These are phyloP conservation scores for Lasioglossum zephyrum DNA, from an alignment of 2,888 invertebrate species.

Conservation along the genomic window DNA sequence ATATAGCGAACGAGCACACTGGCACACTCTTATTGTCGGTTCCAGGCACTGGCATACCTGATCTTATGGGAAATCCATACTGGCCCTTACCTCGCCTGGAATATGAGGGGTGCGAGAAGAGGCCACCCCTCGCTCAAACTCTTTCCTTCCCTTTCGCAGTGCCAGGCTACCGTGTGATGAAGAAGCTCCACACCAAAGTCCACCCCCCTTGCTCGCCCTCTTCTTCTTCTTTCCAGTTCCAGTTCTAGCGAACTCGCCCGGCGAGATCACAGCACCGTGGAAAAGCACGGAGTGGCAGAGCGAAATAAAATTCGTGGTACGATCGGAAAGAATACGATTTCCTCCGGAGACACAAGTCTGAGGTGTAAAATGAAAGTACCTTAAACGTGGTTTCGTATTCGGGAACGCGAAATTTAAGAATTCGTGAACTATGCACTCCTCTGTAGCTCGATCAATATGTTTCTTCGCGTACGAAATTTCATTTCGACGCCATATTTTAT, in stretches of 20 bases:
- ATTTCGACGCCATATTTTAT: too few relatives aligned
- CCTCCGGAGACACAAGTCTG: neutral
- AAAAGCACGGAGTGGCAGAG: neutral
- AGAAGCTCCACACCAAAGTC: constrained; percentile 20
- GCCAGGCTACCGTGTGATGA: constrained; percentile 21
- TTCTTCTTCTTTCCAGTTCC: neutral
- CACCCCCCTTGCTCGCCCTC: constrained; percentile 38
- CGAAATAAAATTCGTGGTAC: constrained; percentile 10
- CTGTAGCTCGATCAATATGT: constrained; percentile 6
- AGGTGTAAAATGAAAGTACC: constrained; percentile 13
- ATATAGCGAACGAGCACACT: constrained; percentile 67
- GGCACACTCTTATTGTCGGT: constrained; percentile 81
- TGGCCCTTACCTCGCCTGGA: constrained; percentile 73
- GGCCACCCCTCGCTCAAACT: constrained; percentile 56
- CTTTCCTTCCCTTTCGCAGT: constrained; percentile 29
- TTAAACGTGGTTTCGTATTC: neutral
- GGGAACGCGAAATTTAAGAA: neutral
- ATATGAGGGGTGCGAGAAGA: constrained; percentile 58
- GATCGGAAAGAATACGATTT: constrained; percentile 4
- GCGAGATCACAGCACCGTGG: neutral
- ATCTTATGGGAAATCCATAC: constrained; percentile 83
- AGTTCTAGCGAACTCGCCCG: constrained; percentile 24
- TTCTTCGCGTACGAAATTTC: neutral
- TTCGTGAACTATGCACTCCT: neutral
- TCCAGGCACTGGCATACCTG: constrained; percentile 81